Conservation (phyloP, 2,797 vertebrate genomes). For the Platyrinchus mystaceus region DNA sequence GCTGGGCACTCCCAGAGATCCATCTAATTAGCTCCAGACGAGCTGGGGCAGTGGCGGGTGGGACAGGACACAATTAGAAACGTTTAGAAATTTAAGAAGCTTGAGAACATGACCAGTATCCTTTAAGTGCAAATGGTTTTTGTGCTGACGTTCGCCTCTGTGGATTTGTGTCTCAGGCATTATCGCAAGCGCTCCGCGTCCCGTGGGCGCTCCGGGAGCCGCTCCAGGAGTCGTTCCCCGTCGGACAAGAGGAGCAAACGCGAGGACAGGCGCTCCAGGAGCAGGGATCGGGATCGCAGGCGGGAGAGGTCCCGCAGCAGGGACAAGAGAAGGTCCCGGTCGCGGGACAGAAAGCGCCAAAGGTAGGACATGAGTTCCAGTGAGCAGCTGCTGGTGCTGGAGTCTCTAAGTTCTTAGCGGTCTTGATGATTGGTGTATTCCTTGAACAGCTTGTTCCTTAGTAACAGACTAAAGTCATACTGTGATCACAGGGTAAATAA, state of each 20-base stretch:
- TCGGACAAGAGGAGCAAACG: conserved; percentile 92
- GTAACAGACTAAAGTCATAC: background rate
- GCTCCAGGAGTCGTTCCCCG: conserved; percentile 92
- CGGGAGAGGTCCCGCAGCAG: conserved; percentile 86
- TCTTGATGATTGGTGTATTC: background rate
- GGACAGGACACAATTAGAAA: background rate
- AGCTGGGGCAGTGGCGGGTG: too few species aligned
- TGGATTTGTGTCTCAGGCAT: conserved; percentile 75
- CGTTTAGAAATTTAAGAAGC: background rate
- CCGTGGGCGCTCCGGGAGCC: conserved; percentile 87
- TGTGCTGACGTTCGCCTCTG: accelerated
- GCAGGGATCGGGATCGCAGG: conserved; percentile 84
- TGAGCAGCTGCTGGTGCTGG: background rate
- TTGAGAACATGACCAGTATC: too few species aligned
- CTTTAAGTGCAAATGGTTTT: accelerated
- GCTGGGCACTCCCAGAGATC: background rate
- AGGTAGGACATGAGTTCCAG: conserved; percentile 70
- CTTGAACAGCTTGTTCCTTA: background rate
- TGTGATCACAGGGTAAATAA: background rate
- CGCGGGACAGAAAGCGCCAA: conserved; percentile 89
- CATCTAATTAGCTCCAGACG: background rate
- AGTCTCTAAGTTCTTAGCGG: background rate
- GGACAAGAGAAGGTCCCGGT: conserved; percentile 91
- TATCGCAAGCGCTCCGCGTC: conserved; percentile 94
- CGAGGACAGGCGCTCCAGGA: conserved; percentile 83